Evolutionary conservation across 2,797 vertebrate species (phyloP).

Genomic region (Loris lydekkerianus): DNA sequence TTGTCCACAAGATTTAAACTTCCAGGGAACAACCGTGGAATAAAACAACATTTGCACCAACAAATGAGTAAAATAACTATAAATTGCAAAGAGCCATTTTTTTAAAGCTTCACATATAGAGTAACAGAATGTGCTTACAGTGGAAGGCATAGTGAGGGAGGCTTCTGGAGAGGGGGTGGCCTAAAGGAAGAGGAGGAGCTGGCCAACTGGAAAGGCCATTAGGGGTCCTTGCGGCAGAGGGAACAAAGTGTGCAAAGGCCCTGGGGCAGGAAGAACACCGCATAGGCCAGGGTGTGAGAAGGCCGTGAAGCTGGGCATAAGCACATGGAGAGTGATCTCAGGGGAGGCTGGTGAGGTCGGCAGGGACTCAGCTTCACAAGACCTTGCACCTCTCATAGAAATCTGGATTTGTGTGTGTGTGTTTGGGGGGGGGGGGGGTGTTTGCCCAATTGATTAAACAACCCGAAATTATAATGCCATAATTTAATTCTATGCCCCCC

Average conservation of each 20-base stretch:
- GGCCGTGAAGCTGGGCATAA: not conserved
- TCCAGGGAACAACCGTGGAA: not conserved
- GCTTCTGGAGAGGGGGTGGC: not conserved
- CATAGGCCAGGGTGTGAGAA: not conserved
- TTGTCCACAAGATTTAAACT: not conserved
- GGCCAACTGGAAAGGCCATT: not conserved
- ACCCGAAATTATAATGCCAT: not conserved
- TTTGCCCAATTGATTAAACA: not conserved
- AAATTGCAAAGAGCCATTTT: not conserved
- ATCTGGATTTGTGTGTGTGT: not conserved
- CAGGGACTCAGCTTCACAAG: not conserved
- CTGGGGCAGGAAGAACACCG: not conserved
- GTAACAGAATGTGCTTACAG: not conserved
- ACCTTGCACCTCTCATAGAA: not conserved
- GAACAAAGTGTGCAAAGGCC: not conserved
- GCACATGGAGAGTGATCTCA: not conserved
- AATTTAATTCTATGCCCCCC: not conserved
- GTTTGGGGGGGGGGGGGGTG: not conserved
- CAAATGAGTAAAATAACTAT: not conserved
- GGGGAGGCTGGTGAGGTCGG: not conserved
- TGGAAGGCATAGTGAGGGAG: not conserved
- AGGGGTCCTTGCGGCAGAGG: not conserved
- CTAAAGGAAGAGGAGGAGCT: not conserved
- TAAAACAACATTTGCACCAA: not conserved
- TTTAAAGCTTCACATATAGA: not conserved